Conservation (phyloP, 2,113 vertebrate species). For the Melanostigma gelatinosum region DNA sequence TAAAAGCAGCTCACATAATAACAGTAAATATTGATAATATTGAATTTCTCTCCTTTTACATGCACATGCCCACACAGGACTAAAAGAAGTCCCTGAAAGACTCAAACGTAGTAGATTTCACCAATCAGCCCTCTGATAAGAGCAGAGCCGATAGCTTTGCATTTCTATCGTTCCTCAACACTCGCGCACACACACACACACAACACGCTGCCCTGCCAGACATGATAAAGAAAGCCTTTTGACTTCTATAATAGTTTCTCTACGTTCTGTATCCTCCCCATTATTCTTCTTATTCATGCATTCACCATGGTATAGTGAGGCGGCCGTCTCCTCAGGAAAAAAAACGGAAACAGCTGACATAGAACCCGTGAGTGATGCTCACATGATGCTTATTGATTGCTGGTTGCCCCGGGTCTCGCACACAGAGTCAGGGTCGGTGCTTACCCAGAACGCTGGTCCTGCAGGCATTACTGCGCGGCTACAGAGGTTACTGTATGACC, state of each 20-base stretch:
- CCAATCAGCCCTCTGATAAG: slow-evolving; percentile 63
- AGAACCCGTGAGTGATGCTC: slow-evolving; percentile 71
- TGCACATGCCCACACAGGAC: slow-evolving; percentile 45
- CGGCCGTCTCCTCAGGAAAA: slow-evolving; percentile 63
- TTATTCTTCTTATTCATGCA: slow-evolving; percentile 30
- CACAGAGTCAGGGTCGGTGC: slow-evolving; percentile 54
- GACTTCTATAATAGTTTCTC: slow-evolving; percentile 38
- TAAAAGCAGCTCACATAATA: slow-evolving; percentile 8
- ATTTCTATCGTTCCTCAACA: slow-evolving; percentile 52
- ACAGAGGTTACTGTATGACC: slow-evolving; percentile 57
- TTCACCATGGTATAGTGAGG: slow-evolving; percentile 33
- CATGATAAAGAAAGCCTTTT: slow-evolving; percentile 36
- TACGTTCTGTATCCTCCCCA: slow-evolving; percentile 27
- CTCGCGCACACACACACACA: slow-evolving; percentile 22
- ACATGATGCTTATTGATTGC: slow-evolving; percentile 78
- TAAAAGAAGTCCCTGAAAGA: slow-evolving; percentile 46
- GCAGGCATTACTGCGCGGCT: slow-evolving; percentile 52
- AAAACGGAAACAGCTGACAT: slow-evolving; percentile 77
- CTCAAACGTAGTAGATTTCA: slow-evolving; percentile 49
- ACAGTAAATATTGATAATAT: slow-evolving; percentile 25
- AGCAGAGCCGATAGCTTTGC: slow-evolving; percentile 62
- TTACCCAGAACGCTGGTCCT: slow-evolving; percentile 59
- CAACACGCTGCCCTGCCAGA: slow-evolving; percentile 21
- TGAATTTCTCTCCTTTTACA: slow-evolving; percentile 20
- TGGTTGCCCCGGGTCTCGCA: slow-evolving; percentile 56